Base-by-base conservation (phyloP, 2,113 vertebrate genomes). In the Otocyon megalotis region DNA sequence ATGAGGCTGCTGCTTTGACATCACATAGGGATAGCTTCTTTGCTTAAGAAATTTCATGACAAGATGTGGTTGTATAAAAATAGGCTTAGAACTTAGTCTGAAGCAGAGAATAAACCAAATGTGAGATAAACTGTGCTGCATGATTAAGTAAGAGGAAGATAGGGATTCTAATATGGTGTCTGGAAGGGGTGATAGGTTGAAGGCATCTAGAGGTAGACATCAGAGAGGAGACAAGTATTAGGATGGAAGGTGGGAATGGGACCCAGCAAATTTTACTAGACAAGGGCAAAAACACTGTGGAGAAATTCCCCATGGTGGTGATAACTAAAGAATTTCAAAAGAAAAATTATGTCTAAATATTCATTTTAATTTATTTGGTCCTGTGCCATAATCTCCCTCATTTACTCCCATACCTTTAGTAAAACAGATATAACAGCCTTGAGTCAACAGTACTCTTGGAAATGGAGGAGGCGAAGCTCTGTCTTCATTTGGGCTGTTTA, bases 11-110 rank as follows among this genome's bases (percentile, higher is more conserved):
- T 83, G 8, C 8, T 93, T 53, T 19, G 71, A 1, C 20, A 6
- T 90, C 26, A 63, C 20, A 65, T 9, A 69, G 28, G 9, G 84
- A n/a, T 82, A 24, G 62, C 28, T 50, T 81, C 53, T 85, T 87
- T 89, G 6, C 62, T 86, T 65, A 93, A 56, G 2, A 56, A 86
- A 88, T 84, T 67, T 95, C 69, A 88, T 80, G 79, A 65, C 60
- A 4, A 54, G 5, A 48, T 80, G 72, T 96, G 24, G 5, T 74
- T 93, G 17, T 56, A 56, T 90, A 74, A 96, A 93, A 80, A 50
- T 83, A 87, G 43, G 28, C 12, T 90, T 96, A 62, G 56, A 81
- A 85, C 28, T 37, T 90, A 76, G 72, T 81, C 24, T 92, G 26
- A 13, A 65, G 20, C 82, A 37, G 30, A 93, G 10, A 86, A 62